These are phyloP conservation scores for Periphyllus acericola DNA, from an alignment of 2,888 invertebrate genomes.

Conservation along the genomic window DNA sequence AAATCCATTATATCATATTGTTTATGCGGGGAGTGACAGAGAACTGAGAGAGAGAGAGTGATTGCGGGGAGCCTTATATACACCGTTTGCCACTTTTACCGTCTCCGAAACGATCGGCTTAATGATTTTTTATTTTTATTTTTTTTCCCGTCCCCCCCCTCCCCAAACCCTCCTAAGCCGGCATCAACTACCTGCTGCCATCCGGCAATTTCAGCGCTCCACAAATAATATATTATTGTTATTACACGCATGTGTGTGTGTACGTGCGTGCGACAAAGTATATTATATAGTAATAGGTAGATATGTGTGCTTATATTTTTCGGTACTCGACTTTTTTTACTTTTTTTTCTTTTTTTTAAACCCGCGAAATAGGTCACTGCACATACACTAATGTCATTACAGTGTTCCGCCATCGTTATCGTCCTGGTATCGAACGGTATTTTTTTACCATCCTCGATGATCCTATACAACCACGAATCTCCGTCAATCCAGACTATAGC, in stretches of 20 bases:
- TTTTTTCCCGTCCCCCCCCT: not conserved
- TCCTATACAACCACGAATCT: no score
- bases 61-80: not conserved
- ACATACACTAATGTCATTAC: not conserved
- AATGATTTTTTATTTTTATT: conserved; percentile 4
- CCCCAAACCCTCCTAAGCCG: not conserved
- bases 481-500: no score
- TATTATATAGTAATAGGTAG: not conserved
- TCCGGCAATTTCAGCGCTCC: no score
- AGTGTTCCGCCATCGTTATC: not conserved
- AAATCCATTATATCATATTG: conserved; percentile 12
- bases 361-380: not conserved
- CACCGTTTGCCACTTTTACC: conserved; percentile 23
- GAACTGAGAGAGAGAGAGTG: no score
- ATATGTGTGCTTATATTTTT: not conserved
- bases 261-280: no score
- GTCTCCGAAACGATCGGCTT: conserved; percentile 13
- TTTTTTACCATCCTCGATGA: no score
- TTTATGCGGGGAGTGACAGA: not conserved
- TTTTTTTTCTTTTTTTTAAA: not conserved
- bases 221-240: not conserved
- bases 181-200: not conserved
- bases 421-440: no score
- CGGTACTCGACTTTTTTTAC: not conserved
- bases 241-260: not conserved